phyloP scores from a whole-genome alignment of 2,888 invertebrate genomes.

The Zelleria hepariella region DNA sequence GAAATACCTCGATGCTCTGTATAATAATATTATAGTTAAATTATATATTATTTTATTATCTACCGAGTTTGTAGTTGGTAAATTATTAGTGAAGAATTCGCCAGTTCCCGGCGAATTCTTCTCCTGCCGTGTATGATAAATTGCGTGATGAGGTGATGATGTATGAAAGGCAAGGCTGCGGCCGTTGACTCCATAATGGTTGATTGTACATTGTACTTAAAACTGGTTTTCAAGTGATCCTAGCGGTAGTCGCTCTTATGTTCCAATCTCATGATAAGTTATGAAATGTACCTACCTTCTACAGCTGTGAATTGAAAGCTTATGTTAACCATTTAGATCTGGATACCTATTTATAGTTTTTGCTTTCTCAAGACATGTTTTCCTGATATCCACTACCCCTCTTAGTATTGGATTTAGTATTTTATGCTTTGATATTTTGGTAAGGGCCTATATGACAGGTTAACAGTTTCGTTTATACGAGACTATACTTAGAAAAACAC shows the following conservation, averaged over 20 bases:
- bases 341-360: background rate
- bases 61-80: background rate
- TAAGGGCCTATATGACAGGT: too few relatives aligned
- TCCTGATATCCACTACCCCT: background rate
- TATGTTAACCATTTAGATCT: background rate
- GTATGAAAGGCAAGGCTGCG: background rate
- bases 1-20: constrained; percentile 18
- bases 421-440: too few relatives aligned
- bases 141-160: background rate
- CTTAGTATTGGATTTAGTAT: too few relatives aligned
- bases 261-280: background rate
- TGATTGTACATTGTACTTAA: too few relatives aligned
- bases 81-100: too few relatives aligned
- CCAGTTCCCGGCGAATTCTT: too few relatives aligned
- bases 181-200: background rate
- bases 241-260: background rate
- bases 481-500: too few relatives aligned
- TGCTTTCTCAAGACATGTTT: background rate
- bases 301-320: background rate
- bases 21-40: constrained; percentile 27
- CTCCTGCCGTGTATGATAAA: background rate
- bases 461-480: too few relatives aligned
- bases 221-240: background rate
- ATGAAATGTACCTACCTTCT: background rate
- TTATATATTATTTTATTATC: constrained; percentile 18